phyloP scores from a whole-genome alignment of 2,888 invertebrate genomes.

The Luffia ferchaultella region DNA sequence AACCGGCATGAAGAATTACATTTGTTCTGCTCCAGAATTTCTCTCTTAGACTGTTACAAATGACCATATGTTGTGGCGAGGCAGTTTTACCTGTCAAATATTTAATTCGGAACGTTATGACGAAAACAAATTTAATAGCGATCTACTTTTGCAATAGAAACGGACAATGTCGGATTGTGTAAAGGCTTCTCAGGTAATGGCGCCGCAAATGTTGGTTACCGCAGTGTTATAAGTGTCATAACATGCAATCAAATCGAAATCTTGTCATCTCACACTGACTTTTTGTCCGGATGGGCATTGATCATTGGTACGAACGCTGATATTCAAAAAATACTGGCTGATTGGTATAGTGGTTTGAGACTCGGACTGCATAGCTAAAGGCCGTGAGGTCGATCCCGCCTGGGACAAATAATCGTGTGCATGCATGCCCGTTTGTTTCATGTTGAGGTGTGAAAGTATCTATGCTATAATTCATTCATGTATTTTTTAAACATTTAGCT shows the following conservation, averaged over 20 bases:
- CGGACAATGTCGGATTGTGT: constrained; percentile 51
- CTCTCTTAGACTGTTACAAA: neutral
- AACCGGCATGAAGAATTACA: neutral
- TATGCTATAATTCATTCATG: too few species aligned
- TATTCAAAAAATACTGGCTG: too few species aligned
- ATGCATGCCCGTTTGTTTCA: too few species aligned
- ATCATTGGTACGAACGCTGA: too few species aligned
- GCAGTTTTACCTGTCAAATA: neutral
- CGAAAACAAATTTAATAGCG: constrained; percentile 47
- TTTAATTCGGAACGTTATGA: constrained; percentile 25
- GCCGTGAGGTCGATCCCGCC: too few species aligned
- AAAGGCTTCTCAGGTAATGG: constrained; percentile 39
- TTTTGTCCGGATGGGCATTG: constrained; percentile 30
- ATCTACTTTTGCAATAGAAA: constrained; percentile 48
- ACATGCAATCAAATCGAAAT: neutral
- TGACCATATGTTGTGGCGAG: constrained; percentile 5
- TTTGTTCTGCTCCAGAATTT: neutral
- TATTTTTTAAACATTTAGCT: too few species aligned
- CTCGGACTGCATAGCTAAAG: too few species aligned
- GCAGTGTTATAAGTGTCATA: neutral
- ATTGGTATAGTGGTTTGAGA: too few species aligned
- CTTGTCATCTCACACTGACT: too few species aligned
- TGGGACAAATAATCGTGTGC: too few species aligned
- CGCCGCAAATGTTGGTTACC: neutral
- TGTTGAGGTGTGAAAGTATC: too few species aligned